Conservation (phyloP, 2,888 invertebrate genomes). For the Hermaeophaga mercurialis region DNA sequence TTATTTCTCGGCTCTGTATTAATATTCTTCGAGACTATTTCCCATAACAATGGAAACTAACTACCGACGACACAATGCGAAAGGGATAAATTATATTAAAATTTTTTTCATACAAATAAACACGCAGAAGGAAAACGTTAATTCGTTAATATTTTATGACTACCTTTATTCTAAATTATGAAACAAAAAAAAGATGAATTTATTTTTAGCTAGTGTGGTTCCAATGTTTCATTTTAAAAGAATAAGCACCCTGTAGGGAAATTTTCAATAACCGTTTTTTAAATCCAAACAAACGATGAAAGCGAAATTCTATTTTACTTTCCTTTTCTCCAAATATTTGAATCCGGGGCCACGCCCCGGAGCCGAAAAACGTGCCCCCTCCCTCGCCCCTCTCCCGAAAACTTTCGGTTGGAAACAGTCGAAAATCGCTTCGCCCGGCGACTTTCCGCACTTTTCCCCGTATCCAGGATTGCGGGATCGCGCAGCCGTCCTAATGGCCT, state of each 20-base stretch:
- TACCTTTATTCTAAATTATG: too few relatives aligned
- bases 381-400: not conserved
- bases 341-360: not conserved
- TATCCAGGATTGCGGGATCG: constrained; percentile 21
- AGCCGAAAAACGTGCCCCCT: not conserved
- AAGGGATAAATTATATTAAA: constrained; percentile 37
- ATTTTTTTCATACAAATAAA: constrained; percentile 24
- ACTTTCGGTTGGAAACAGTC: constrained; percentile 13
- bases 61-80: constrained; percentile 38
- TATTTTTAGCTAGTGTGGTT: too few relatives aligned
- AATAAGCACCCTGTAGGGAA: too few relatives aligned
- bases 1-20: constrained; percentile 43
- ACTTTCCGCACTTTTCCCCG: constrained; percentile 7
- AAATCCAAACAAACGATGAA: too few relatives aligned
- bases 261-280: too few relatives aligned
- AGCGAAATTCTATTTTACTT: not conserved
- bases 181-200: too few relatives aligned
- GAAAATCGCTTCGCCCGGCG: constrained; percentile 11
- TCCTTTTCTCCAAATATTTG: not conserved
- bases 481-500: constrained; percentile 46
- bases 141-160: too few relatives aligned
- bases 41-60: constrained; percentile 49
- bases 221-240: too few relatives aligned
- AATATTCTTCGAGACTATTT: constrained; percentile 49
- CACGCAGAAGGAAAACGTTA: too few relatives aligned